Evolutionary conservation across 2,113 vertebrate species (phyloP).

Genomic region (Tyto alba): DNA sequence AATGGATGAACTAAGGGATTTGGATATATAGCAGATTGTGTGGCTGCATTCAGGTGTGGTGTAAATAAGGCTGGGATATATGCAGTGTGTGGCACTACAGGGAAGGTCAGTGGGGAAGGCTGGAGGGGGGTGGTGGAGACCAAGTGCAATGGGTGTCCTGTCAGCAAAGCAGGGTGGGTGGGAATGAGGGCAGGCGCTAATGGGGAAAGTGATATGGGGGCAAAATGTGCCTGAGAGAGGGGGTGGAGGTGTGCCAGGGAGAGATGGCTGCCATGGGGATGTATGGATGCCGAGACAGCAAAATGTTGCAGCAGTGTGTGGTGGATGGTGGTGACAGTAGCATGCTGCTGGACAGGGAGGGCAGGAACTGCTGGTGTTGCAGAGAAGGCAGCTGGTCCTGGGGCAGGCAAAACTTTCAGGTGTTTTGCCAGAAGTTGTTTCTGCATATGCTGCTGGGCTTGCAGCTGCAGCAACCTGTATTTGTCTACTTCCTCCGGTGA

Average conservation of each 20-base stretch:
- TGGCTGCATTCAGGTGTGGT: conserved; percentile 68
- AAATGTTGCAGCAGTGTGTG: conserved; percentile 84
- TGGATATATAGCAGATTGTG: conserved; percentile 69
- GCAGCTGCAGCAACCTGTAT: conserved; percentile 90
- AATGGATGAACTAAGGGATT: conserved; percentile 76
- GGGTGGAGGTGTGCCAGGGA: conserved; percentile 80
- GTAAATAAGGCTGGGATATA: conserved; percentile 77
- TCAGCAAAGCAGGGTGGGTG: conserved; percentile 70
- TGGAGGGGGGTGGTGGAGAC: conserved; percentile 68
- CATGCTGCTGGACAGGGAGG: conserved; percentile 68
- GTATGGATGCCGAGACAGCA: conserved; percentile 74
- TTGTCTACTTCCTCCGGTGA: conserved; percentile 95
- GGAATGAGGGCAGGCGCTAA: conserved; percentile 71
- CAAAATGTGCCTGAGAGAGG: conserved; percentile 77
- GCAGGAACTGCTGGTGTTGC: conserved; percentile 64
- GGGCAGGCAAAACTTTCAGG: conserved; percentile 66
- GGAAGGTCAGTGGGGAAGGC: conserved; percentile 75
- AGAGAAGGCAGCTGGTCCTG: conserved; percentile 65
- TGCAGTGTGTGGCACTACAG: conserved; percentile 63
- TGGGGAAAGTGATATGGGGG: conserved; percentile 72
- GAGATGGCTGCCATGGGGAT: conserved; percentile 58
- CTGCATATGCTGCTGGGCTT: conserved; percentile 96
- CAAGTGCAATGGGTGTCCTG: conserved; percentile 71
- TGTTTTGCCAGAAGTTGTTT: conserved; percentile 79
- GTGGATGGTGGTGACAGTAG: conserved; percentile 78